These are phyloP conservation scores for Hippocampus guttulatus DNA, from an alignment of 2,113 vertebrate species.

Conservation along the genomic window DNA sequence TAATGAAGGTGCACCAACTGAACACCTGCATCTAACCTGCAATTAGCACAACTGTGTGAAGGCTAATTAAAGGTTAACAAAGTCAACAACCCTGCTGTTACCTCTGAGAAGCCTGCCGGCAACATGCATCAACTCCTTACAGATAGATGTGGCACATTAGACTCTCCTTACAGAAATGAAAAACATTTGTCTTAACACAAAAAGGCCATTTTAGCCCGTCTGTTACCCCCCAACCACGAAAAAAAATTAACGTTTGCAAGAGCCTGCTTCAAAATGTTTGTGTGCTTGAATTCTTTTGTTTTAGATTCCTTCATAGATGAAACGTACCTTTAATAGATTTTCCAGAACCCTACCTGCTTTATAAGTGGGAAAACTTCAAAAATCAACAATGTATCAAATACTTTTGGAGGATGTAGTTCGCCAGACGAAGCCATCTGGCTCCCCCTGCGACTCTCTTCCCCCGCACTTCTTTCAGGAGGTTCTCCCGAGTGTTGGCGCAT, in stretches of 20 bases:
- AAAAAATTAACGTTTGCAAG: background rate
- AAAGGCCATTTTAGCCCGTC: background rate
- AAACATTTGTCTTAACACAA: background rate
- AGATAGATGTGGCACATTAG: background rate
- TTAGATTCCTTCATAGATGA: too few relatives aligned
- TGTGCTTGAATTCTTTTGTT: too few relatives aligned
- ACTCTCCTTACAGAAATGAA: background rate
- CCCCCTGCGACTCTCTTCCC: too few relatives aligned
- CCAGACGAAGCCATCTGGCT: too few relatives aligned
- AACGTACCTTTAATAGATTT: too few relatives aligned
- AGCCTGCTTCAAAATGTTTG: too few relatives aligned
- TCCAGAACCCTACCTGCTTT: too few relatives aligned
- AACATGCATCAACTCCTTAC: background rate
- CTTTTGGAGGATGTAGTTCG: too few relatives aligned
- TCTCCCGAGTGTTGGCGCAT: too few relatives aligned
- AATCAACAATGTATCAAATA: too few relatives aligned
- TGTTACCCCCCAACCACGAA: background rate
- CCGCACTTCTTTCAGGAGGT: too few relatives aligned
- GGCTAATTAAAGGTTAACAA: constrained; percentile 8
- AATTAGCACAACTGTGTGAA: background rate
- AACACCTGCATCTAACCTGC: constrained; percentile 8
- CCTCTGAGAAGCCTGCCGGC: background rate
- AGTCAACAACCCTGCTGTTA: constrained; percentile 3
- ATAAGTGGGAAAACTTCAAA: too few relatives aligned
- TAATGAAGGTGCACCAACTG: background rate